Evolutionary conservation across 2,113 vertebrate species (phyloP), one percentile per base, ranked within the genome.

Genomic region (Carollia perspicillata): DNA sequence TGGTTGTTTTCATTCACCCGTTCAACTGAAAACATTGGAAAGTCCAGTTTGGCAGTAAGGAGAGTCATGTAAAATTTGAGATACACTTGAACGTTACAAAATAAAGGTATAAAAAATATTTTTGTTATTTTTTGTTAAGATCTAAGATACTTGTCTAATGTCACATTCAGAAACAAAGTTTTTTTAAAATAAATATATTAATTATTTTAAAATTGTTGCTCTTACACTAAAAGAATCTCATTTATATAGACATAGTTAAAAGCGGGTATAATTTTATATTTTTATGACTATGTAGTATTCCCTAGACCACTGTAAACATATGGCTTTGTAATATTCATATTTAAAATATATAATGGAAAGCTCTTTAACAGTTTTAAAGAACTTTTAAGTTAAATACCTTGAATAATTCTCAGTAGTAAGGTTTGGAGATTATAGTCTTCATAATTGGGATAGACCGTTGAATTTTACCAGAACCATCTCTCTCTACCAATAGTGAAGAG

Each of bases 301-400:
- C 65, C 58, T 94, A 84, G 79, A 95, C 66, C 96, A 51, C 49
- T 89, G 18, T 68, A 78, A 96, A 71, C 69, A 71, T 78, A 40
- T 55, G 58, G 5, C 35, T 78, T 9, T 71, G 4, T 65, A 55
- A 65, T 40, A 63, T 37, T 90, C 26, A 69, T 8, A 33, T 42
- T 89, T 14, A 28, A 30, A 37, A 35, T 58, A 26, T 60, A 26
- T 47, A 75, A 53, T 60, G 11, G 8, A 33, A 35, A 69, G 12
- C 65, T 37, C 4, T 60, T 93, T 51, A 17, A 72, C 40, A 72
- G 33, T 74, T 40, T 6, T 66, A 72, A 88, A 90, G 30, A 92
- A 88, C 8, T 66, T 83, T 35, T 58, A 66, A 51, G 47, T 33
- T 69, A 84, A 72, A 80, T 66, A 3, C 20, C 0, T 89, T 22